phyloP scores from a whole-genome alignment of 1,140 invertebrate genomes.

The Drosophila busckii region DNA sequence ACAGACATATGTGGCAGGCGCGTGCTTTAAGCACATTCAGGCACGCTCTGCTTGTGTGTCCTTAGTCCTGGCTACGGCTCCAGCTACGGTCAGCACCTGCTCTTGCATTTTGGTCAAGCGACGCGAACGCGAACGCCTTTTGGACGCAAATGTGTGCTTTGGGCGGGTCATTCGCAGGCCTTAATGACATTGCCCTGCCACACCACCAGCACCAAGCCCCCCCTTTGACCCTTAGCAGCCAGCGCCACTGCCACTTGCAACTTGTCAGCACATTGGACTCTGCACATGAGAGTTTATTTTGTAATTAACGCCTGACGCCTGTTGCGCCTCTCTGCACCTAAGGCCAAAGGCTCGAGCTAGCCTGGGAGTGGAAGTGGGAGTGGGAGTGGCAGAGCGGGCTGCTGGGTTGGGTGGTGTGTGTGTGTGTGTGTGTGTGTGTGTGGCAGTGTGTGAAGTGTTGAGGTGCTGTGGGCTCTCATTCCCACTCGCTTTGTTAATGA shows the following conservation, averaged over 20 bases:
- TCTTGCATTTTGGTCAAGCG: conserved; percentile 66
- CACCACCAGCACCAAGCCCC: conserved; percentile 1
- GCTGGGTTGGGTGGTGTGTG: conserved; percentile 9
- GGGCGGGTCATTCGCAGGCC: conserved; percentile 71
- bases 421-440: too few relatives aligned
- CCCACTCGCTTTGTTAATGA: conserved; percentile 60
- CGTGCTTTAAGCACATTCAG: conserved; percentile 17
- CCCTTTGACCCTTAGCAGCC: not conserved
- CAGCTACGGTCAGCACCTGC: conserved; percentile 3
- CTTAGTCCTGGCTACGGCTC: not conserved
- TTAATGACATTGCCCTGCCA: conserved; percentile 60
- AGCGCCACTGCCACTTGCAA: conserved; percentile 2
- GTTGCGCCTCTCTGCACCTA: conserved; percentile 64
- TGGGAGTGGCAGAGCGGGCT: conserved; percentile 3
- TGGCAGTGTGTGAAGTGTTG: too few relatives aligned
- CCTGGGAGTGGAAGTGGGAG: conserved; percentile 1
- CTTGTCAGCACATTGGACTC: too few relatives aligned
- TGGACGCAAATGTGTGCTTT: conserved; percentile 69
- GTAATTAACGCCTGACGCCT: conserved; percentile 77
- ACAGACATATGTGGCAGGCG: conserved; percentile 22
- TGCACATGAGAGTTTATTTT: conserved; percentile 73
- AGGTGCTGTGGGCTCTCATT: conserved; percentile 32
- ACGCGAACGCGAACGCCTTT: conserved; percentile 48
- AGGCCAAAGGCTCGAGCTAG: not conserved
- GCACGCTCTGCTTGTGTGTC: conserved; percentile 1